Conservation (phyloP, 2,888 invertebrate genomes). For the Erannis defoliaria region DNA sequence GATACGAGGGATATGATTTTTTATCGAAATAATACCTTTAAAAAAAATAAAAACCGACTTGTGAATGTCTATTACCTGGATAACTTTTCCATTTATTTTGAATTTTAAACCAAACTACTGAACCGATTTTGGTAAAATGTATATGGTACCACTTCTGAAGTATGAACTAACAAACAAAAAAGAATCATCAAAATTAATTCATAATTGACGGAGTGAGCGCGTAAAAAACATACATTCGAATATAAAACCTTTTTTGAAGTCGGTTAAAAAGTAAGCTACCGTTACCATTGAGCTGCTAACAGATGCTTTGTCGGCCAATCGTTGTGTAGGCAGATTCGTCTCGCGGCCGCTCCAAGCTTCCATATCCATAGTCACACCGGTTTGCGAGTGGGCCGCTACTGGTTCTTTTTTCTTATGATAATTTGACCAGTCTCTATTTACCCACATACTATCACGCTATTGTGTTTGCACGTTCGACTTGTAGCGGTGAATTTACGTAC, state of each 20-base stretch:
- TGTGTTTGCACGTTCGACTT: constrained; percentile 39
- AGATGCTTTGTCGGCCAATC: constrained; percentile 22
- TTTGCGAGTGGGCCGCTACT: constrained; percentile 80
- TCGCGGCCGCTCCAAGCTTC: constrained; percentile 79
- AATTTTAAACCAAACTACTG: too few species aligned
- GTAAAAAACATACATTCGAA: too few species aligned
- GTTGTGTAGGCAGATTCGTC: constrained; percentile 79
- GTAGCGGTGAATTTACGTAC: constrained; percentile 30
- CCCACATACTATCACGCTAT: constrained; percentile 57
- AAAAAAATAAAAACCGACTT: too few species aligned
- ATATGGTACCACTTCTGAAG: too few species aligned
- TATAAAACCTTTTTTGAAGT: not conserved
- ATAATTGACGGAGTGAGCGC: too few species aligned
- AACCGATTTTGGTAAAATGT: too few species aligned
- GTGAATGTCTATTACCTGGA: too few species aligned
- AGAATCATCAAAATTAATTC: too few species aligned
- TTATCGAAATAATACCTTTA: too few species aligned
- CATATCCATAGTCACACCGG: constrained; percentile 83
- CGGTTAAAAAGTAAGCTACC: not conserved
- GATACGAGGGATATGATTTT: too few species aligned
- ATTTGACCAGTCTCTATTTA: constrained; percentile 65
- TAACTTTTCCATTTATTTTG: too few species aligned
- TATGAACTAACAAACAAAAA: too few species aligned
- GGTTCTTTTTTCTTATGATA: constrained; percentile 73
- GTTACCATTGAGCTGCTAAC: not conserved